phyloP scores from a whole-genome alignment of 1,140 invertebrate genomes.

The Sycophila sp. region DNA sequence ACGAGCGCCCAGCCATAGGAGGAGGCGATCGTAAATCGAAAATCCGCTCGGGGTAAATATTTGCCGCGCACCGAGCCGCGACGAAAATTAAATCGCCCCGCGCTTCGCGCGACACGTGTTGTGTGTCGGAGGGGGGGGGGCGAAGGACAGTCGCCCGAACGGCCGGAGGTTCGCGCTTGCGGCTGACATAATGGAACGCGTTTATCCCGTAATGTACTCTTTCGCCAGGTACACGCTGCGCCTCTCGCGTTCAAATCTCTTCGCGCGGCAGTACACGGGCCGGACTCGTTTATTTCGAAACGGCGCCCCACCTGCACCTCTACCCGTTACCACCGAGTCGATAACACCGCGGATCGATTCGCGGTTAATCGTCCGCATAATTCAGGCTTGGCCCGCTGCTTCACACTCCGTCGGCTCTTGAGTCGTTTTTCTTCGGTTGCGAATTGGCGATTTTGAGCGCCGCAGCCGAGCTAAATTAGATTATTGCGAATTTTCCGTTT shows the following conservation, averaged over 20 bases:
- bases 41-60: background rate
- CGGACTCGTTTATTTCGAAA: constrained; percentile 19
- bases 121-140: background rate
- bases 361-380: constrained; percentile 45
- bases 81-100: background rate
- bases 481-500: no score
- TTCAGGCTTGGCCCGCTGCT: constrained; percentile 21
- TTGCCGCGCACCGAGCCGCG: background rate
- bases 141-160: background rate
- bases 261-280: background rate
- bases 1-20: background rate
- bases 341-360: constrained; percentile 39
- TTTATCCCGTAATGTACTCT: constrained; percentile 9
- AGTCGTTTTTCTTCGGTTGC: no score
- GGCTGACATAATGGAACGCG: background rate
- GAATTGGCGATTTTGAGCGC: no score
- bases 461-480: no score
- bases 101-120: background rate
- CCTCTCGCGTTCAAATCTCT: background rate
- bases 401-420: constrained; percentile 10
- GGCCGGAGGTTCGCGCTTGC: background rate
- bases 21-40: no score
- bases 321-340: background rate
- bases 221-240: background rate
- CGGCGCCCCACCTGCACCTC: background rate